Evolutionary conservation across 2,113 vertebrate genomes (phyloP), one percentile per base, ranked within the genome.

Genomic region (Platichthys stellatus): DNA sequence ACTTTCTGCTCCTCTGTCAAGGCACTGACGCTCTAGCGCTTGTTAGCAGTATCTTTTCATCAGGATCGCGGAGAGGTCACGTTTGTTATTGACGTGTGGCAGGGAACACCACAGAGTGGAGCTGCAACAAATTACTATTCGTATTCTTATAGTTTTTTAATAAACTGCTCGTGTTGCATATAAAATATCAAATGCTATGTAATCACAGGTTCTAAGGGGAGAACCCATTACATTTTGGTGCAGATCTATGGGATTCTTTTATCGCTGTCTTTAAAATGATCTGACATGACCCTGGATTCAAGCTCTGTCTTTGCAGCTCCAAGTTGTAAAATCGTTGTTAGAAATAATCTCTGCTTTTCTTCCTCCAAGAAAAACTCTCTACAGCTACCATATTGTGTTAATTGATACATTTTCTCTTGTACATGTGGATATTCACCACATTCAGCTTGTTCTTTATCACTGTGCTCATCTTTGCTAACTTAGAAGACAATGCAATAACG

Each of bases 31-130:
- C 49, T 26, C 23, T 74, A 51, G 0, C 15, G 78, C 83, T 88
- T 84, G 83, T 88, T 90, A 84, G 80, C 54, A 43, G 45, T 24
- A 66, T 64, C 63, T 24, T 57, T 73, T 75, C 31, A 57, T 53
- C 26, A n/a, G 3, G 64, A 58, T 81, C 61, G 51, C 26, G 8
- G 28, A 53, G 17, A 68, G 68, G 51, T 81, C 28, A 28, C 26
- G 0, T 54, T 51, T 69, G 49, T 76, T 38, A 66, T 63, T 28
- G 65, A 66, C 51, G 45, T 20, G 21, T 53, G 74, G 13, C 40
- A 43, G 63, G 2, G 9, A 45, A 54, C 20, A 24, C 21, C 51
- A 6, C 4, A 14, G 21, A 57, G 58, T 21, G n/a, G n/a, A 59
- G 13, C 49, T 31, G 59, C 2, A 23, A 56, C 20, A 72, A 24